Evolutionary conservation across 2,113 vertebrate species (phyloP).

Genomic region (Beaufortia kweichowensis): DNA sequence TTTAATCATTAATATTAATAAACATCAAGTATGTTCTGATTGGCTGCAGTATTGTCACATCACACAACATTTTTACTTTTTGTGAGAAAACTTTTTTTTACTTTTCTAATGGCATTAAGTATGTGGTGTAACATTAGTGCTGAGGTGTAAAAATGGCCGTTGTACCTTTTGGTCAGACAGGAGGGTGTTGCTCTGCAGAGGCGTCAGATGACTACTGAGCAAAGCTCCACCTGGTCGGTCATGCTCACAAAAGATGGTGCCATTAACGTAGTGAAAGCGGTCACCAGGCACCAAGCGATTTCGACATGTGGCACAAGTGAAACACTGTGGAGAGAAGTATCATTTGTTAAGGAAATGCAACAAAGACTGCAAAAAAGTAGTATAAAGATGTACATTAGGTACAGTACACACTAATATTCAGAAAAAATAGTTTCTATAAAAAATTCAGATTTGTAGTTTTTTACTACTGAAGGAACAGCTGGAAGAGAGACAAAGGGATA

Average conservation of each 20-base stretch:
- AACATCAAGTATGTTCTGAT: no score
- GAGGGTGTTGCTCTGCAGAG: slow-evolving; percentile 68
- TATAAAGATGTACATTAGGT: not conserved
- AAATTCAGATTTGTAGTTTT: not conserved
- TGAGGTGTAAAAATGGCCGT: not conserved
- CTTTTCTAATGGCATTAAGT: no score
- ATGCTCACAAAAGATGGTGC: slow-evolving; percentile 80
- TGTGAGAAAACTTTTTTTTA: not conserved
- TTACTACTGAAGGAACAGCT: not conserved
- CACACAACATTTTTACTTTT: no score
- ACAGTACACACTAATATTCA: not conserved
- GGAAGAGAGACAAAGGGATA: not conserved
- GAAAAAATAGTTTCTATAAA: not conserved
- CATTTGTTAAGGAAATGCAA: not conserved
- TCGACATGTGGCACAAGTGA: slow-evolving; percentile 78
- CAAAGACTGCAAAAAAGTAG: no score
- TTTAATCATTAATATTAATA: no score
- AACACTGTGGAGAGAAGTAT: slow-evolving; percentile 66
- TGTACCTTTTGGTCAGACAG: slow-evolving; percentile 79
- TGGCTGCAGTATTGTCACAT: not conserved
- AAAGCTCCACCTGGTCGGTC: slow-evolving; percentile 73
- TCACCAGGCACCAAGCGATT: slow-evolving; percentile 78
- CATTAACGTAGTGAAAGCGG: slow-evolving; percentile 78
- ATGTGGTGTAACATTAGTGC: not conserved
- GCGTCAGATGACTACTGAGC: slow-evolving; percentile 67